Percentiles rank a stretch among this genome's conserved stretches.
Evolutionary conservation across 2,888 invertebrate species (phyloP).

Genomic region (Pharmacophagus antenor): DNA sequence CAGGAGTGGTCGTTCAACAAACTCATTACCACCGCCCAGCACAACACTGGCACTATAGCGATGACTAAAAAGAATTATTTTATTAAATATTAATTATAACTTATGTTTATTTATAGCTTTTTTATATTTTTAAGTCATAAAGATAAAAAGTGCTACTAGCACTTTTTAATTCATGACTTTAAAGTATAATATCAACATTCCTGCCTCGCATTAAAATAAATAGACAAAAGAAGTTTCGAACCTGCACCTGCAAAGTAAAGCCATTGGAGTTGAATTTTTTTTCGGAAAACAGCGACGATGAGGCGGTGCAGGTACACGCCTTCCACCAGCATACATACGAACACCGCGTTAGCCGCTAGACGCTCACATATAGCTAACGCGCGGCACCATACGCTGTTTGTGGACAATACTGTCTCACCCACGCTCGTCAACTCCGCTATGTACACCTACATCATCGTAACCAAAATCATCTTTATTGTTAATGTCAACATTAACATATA

Average conservation of each 20-base stretch:
- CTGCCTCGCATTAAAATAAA: no score
- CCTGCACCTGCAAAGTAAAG: conserved; percentile 71
- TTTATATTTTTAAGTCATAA: no score
- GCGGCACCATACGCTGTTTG: conserved; percentile 76
- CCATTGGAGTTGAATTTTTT: conserved; percentile 72
- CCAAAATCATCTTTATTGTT: not conserved
- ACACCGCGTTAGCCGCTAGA: conserved; percentile 80
- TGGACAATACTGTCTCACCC: conserved; percentile 71
- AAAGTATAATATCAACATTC: no score
- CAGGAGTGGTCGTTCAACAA: conserved; percentile 77
- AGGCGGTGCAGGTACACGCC: conserved; percentile 84
- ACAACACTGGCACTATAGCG: conserved; percentile 74
- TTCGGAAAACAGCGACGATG: conserved; percentile 83
- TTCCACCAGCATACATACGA: conserved; percentile 85
- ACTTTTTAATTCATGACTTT: no score
- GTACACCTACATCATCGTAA: conserved; percentile 55
- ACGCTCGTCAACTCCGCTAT: conserved; percentile 77
- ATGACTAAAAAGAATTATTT: conserved; percentile 47
- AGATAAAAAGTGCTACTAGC: no score
- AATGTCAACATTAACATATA: not conserved
- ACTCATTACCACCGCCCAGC: conserved; percentile 79
- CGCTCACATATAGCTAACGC: conserved; percentile 79
- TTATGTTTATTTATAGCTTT: no score
- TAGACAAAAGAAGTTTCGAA: conserved; percentile 35
- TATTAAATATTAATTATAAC: not conserved